A percentile compares a stretch with the other conserved stretches of the same genome.
phyloP scores from a whole-genome alignment of 2,113 vertebrate species.

The Hippocampus guttulatus region DNA sequence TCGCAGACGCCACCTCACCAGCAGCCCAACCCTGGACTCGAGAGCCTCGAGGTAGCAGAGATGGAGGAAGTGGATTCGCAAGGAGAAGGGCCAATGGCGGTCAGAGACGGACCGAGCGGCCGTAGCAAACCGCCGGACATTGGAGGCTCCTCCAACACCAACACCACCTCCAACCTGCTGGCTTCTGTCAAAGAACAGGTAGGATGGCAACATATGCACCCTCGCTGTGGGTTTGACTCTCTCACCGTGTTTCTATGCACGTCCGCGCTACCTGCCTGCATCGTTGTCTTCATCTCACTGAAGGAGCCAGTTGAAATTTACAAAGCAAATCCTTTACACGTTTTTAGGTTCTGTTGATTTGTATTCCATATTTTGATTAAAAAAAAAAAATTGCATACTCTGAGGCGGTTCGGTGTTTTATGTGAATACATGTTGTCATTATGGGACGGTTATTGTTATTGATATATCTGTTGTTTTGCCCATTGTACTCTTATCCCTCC shows the following conservation, averaged over 20 bases:
- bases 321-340: background rate
- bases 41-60: constrained; percentile 19
- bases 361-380: too few relatives aligned
- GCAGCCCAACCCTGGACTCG: constrained; percentile 33
- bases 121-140: constrained; percentile 18
- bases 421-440: too few relatives aligned
- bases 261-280: background rate
- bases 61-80: constrained; percentile 59
- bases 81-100: constrained; percentile 46
- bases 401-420: too few relatives aligned
- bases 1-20: constrained; percentile 47
- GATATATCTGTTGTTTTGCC: too few relatives aligned
- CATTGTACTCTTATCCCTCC: too few relatives aligned
- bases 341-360: too few relatives aligned
- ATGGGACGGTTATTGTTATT: too few relatives aligned
- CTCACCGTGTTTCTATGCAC: background rate
- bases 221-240: background rate
- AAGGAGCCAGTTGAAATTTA: background rate
- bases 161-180: constrained; percentile 61
- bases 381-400: too few relatives aligned
- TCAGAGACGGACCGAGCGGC: constrained; percentile 46
- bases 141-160: constrained; percentile 19
- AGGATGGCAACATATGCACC: constrained; percentile 31
- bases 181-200: constrained; percentile 72
- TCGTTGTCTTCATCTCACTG: background rate